Conservation (phyloP, 2,888 invertebrate species). For the Ptychoptera contaminata region DNA sequence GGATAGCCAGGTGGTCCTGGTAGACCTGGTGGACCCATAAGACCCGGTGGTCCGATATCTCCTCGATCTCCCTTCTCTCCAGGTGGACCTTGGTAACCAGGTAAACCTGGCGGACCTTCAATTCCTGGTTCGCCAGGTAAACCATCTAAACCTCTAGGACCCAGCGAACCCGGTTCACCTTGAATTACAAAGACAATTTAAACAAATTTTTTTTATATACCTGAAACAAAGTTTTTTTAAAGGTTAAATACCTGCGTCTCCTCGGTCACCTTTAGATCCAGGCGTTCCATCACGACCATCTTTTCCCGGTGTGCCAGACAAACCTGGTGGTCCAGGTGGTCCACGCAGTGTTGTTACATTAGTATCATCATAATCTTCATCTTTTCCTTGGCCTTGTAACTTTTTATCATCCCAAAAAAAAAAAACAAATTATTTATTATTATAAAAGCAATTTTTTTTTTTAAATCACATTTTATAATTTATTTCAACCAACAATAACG, state of each 20-base stretch:
- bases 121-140: constrained; percentile 65
- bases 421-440: neutral
- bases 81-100: constrained; percentile 68
- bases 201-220: neutral
- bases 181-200: no score
- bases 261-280: constrained; percentile 38
- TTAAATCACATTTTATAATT: neutral
- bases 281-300: constrained; percentile 32
- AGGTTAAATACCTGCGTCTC: constrained; percentile 33
- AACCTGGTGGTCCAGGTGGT: constrained; percentile 48
- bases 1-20: constrained; percentile 75
- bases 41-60: constrained; percentile 83
- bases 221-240: no score
- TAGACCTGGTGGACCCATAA: constrained; percentile 84
- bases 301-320: constrained; percentile 34
- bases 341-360: constrained; percentile 41
- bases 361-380: constrained; percentile 31
- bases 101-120: constrained; percentile 66
- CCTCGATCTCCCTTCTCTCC: constrained; percentile 76
- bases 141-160: constrained; percentile 59
- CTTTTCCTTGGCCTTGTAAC: constrained; percentile 30
- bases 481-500: no score
- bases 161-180: constrained; percentile 62
- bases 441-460: neutral
- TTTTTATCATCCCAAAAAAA: neutral